Base-by-base conservation (phyloP, 2,888 invertebrate genomes). In the Helleia helle region DNA sequence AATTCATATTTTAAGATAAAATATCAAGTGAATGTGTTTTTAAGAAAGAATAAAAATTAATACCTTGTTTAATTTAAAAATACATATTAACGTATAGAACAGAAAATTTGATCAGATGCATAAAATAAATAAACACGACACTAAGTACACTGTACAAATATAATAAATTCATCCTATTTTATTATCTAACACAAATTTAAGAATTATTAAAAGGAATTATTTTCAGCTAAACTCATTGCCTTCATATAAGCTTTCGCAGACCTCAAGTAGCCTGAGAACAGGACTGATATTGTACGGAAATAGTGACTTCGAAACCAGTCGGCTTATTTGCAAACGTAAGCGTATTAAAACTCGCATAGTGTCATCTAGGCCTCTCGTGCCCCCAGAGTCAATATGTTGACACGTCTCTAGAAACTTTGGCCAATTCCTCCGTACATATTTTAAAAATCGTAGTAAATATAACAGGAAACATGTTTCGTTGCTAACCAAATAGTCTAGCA, bases 251-350 rank as follows among this genome's bases (percentile, higher is more conserved):
- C 91, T 91, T 65, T 95, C 95, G 61, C 94, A 94, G 51, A 91
- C 91, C 67, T 93, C 93, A 50, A 96, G 79, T 56, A 95, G 80
- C 70, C 93, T 89, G 53, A 95, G 81, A 43, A 96, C 93, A 28
- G 95, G 95, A 57, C 91, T 93, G 59, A 96, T 95, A 69, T 96
- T 95, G 70, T 96, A 96, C 0, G 95, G 95, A 71, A 95, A 95
- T 37, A 95, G 73, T 52, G 93, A 90, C 59, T 91, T 91, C 0
- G 93, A 91, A 4, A 95, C 95, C 52, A 95, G 77, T 59, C 93
- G 87, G 54, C 92, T 92, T 50, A 96, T 94, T 59, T 94, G 92
- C 54, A 92, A 83, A 51, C 93, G 87, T 43, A 96, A 81, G 40
- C 93, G 86, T 59, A 93, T 93, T 22, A 96, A 74, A 38, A 95